Evolutionary conservation across 2,113 vertebrate genomes (phyloP).

Genomic region (Eulacestoma nigropectus): DNA sequence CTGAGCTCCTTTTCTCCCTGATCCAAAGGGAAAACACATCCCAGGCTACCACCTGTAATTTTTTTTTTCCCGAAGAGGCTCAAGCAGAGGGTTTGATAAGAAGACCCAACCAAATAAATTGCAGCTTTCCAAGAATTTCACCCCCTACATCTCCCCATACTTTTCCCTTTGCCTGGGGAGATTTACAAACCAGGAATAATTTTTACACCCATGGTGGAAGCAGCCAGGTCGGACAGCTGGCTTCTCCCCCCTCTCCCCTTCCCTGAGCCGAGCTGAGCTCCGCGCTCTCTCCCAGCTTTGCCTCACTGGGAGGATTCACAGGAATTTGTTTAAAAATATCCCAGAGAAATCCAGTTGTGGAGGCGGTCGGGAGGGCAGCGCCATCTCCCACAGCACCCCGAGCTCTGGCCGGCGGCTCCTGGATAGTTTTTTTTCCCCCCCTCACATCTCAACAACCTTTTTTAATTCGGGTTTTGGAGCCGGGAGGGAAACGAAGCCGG

Average conservation of each 20-base stretch:
- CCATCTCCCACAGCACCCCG: background rate
- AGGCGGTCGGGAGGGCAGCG: background rate
- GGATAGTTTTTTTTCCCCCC: rapidly evolving
- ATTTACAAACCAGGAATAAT: background rate
- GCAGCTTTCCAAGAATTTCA: background rate
- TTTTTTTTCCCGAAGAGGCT: rapidly evolving
- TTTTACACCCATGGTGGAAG: rapidly evolving
- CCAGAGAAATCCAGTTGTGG: background rate
- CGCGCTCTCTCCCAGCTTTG: background rate
- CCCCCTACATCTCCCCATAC: too few relatives aligned
- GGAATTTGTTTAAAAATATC: background rate
- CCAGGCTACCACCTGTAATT: rapidly evolving
- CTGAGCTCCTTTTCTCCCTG: background rate
- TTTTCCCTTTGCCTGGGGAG: background rate
- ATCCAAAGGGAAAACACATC: background rate
- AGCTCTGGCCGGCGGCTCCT: rapidly evolving
- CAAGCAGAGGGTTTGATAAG: background rate
- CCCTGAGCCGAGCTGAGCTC: background rate
- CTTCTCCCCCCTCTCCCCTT: background rate
- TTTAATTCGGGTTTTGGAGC: background rate
- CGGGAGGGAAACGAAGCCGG: background rate
- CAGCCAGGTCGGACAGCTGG: background rate
- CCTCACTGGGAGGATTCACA: background rate
- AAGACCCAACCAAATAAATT: background rate
- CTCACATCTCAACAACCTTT: background rate